Evolutionary conservation across 1,140 invertebrate species (phyloP), one percentile per base, ranked within the genome.

Genomic region (Brachionus angularis): DNA sequence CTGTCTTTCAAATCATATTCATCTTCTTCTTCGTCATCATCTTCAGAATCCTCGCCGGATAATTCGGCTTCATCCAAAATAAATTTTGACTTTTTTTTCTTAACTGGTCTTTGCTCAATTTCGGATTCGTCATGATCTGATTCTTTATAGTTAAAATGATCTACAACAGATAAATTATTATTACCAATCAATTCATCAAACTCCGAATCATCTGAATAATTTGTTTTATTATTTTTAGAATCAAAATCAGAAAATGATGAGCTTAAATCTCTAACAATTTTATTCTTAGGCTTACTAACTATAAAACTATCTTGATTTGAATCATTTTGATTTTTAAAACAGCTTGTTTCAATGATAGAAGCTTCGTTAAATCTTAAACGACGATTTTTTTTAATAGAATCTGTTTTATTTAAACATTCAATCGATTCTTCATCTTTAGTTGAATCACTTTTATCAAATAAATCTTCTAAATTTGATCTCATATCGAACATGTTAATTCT

Each of bases 1-100:
- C 62, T 67, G 14, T 67, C 62, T 25, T 31, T 50, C 25, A 67
- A 31, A 67, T 67, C 62, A 23, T 67, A 67, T 2, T 50, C 42
- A 67, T 67, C 18, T 36, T 67, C 62, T 1, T 67, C 42, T 67
- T 67, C 62, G 14, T 67, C 62, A 33, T 42, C 39, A 16, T 50
- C 42, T 12, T 47, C 62, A 18, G 42, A 46, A 31, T 67, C 62
- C 8, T 67, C 62, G 1, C 47, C 62, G 2, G 62, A 46, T 2
- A 67, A 10, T 10, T 47, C 27, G 25, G 62, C 42, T 31, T 67
- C 62, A n/a, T 46, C 62, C 25, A 46, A 8, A 47, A 67, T 34
- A 36, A 46, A 50, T 67, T 67, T 50, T 10, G 10, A 16, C 39
- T 16, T 42, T 42, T 42, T 42, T 16, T 10, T 16, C 16, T 42